Conservation (phyloP, 1,140 invertebrate genomes). For the Micrasema minimum region DNA sequence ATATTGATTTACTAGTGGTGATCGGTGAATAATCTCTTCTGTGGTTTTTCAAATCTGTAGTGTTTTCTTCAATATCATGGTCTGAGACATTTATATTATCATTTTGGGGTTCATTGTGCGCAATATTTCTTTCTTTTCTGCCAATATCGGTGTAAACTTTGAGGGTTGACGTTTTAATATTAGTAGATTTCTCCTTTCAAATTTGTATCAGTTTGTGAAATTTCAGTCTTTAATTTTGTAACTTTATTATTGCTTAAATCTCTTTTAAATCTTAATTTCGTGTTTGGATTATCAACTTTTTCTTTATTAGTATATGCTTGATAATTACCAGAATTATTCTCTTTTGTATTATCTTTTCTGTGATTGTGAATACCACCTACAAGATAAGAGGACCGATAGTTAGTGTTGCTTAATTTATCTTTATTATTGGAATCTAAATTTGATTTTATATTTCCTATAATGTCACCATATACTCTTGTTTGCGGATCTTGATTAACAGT, state of each 20-base stretch:
- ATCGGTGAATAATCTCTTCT: constrained; percentile 59
- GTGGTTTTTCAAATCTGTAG: constrained; percentile 58
- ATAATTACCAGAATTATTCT: constrained; percentile 33
- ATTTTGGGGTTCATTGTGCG: too few relatives aligned
- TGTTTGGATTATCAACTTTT: constrained; percentile 48
- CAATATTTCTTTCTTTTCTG: too few relatives aligned
- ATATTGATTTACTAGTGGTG: constrained; percentile 59
- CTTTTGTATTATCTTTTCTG: constrained; percentile 16
- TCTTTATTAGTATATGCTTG: constrained; percentile 55
- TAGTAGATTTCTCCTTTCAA: too few relatives aligned
- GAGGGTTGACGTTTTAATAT: too few relatives aligned
- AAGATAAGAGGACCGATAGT: not conserved
- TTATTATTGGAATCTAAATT: constrained; percentile 31
- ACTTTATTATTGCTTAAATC: too few relatives aligned
- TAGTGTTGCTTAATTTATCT: not conserved
- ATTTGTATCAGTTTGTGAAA: too few relatives aligned
- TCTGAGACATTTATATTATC: too few relatives aligned
- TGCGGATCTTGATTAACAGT: constrained; percentile 44
- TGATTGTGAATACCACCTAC: constrained; percentile 11
- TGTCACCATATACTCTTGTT: constrained; percentile 54
- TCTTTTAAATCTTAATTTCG: too few relatives aligned
- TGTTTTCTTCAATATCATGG: too few relatives aligned
- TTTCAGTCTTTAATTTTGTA: too few relatives aligned
- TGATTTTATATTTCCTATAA: constrained; percentile 55
- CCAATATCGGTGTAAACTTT: too few relatives aligned